Evolutionary conservation across 2,888 invertebrate genomes (phyloP), one percentile per base, ranked within the genome.

Genomic region (Camptogramma bilineatum): DNA sequence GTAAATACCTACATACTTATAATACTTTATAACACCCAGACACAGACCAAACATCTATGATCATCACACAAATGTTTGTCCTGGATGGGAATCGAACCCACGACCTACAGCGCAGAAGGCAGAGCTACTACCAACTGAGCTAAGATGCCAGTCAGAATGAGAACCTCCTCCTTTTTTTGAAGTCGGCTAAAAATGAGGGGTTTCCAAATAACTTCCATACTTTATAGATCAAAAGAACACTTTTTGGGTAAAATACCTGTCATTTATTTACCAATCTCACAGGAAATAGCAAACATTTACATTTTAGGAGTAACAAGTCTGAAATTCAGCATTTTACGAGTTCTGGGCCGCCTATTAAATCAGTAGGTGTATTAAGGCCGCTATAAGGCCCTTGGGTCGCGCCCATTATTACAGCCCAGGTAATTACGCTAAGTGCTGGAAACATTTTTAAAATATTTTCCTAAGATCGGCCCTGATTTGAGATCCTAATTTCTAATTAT

Each of bases 271-370:
- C 42, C 17, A 54, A 61, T 21, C 44, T 50, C 9, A 44, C 54
- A 16, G 50, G 55, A 61, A 51, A 61, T 52, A 52, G 52, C 52
- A 62, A 56, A 62, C 52, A 62, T 62, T 62, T 56, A 52, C 62
- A 52, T 62, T 62, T 56, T 52, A 46, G 46, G 17, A 52, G 34
- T 55, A 55, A 56, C 46, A 56, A 62, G 55, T 46, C 39, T n/a
- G 34, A 52, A 62, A 62, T 56, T 62, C 39, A 18, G 17, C 62
- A 51, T 50, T 61, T 61, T 54, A 61, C 50, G 54, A 61, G 21
- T 34, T 46, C 28, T 21, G 52, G 54, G 46, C 31, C 34, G 51
- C 39, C 52, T 56, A 48, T 62, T 62, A 62, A 62, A 62, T 62
- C 62, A 62, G 62, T 62, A 56, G 44, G 16, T 44, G 17, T 62